These are phyloP conservation scores for Trachymyrmex septentrionalis DNA, from an alignment of 1,140 invertebrate species.

Conservation along the genomic window DNA sequence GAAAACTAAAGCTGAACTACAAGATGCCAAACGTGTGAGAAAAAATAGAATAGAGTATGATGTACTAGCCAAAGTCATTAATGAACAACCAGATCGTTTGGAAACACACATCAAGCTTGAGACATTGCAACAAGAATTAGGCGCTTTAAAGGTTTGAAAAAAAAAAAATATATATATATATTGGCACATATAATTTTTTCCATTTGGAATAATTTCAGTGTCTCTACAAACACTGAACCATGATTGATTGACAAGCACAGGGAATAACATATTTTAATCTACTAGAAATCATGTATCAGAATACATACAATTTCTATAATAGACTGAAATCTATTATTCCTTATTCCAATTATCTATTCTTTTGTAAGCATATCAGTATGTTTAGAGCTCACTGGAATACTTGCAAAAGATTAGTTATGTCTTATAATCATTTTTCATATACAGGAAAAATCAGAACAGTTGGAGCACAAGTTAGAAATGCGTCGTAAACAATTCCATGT, in stretches of 20 bases:
- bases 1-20: conserved; percentile 91
- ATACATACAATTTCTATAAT: too few relatives aligned
- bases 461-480: conserved; percentile 93
- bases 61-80: conserved; percentile 95
- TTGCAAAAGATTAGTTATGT: background rate
- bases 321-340: too few relatives aligned
- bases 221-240: too few relatives aligned
- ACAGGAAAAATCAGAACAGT: conserved; percentile 89
- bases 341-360: too few relatives aligned
- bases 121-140: conserved; percentile 92
- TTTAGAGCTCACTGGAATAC: too few relatives aligned
- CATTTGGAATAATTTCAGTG: too few relatives aligned
- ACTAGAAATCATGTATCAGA: too few relatives aligned
- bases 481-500: conserved; percentile 96
- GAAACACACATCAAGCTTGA: conserved; percentile 92
- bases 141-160: conserved; percentile 87
- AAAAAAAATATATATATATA: background rate
- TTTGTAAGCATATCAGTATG: too few relatives aligned
- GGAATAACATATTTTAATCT: too few relatives aligned
- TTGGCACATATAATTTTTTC: background rate
- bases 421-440: conserved; percentile 76
- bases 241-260: too few relatives aligned
- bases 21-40: conserved; percentile 93
- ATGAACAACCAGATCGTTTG: conserved; percentile 95
- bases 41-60: conserved; percentile 98